phyloP scores from a whole-genome alignment of 2,888 invertebrate species.

The Drosophila pseudotakahashii region DNA sequence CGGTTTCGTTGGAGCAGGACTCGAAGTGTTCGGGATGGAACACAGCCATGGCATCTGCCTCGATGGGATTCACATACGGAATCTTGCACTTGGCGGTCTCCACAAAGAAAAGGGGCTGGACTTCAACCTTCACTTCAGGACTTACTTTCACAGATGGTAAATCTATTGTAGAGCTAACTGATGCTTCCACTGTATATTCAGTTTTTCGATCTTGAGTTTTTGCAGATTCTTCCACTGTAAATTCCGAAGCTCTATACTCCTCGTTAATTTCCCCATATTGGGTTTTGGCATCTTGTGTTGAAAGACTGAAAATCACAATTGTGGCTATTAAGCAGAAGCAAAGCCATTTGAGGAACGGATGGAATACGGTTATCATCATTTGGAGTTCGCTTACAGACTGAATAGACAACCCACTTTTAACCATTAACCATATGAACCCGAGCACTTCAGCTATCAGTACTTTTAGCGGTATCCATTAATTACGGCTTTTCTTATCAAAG shows the following conservation, averaged over 20 bases:
- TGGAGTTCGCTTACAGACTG: neutral
- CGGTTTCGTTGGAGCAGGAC: slow-evolving; percentile 83
- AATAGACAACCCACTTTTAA: too few relatives aligned
- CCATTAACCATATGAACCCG: too few relatives aligned
- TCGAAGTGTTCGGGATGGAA: slow-evolving; percentile 85
- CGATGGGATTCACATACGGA: slow-evolving; percentile 86
- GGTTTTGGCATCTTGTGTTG: neutral
- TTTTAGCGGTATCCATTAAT: neutral
- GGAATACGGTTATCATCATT: slow-evolving; percentile 7
- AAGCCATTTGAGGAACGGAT: slow-evolving; percentile 10
- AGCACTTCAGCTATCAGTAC: neutral
- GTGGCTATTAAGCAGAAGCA: neutral
- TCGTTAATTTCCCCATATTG: neutral
- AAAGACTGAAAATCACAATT: slow-evolving; percentile 12
- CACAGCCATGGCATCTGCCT: slow-evolving; percentile 84
- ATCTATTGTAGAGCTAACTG: neutral
- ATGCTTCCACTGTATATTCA: too few relatives aligned
- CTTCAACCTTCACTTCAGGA: neutral
- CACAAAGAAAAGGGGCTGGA: slow-evolving; percentile 59
- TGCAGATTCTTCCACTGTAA: neutral
- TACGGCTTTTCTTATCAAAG: too few relatives aligned
- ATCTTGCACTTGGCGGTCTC: slow-evolving; percentile 87
- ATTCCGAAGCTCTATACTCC: neutral
- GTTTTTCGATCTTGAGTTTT: too few relatives aligned
- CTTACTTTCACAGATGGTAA: too few relatives aligned